Evolutionary conservation across 2,888 invertebrate genomes (phyloP).

Genomic region (Netelia melanura): DNA sequence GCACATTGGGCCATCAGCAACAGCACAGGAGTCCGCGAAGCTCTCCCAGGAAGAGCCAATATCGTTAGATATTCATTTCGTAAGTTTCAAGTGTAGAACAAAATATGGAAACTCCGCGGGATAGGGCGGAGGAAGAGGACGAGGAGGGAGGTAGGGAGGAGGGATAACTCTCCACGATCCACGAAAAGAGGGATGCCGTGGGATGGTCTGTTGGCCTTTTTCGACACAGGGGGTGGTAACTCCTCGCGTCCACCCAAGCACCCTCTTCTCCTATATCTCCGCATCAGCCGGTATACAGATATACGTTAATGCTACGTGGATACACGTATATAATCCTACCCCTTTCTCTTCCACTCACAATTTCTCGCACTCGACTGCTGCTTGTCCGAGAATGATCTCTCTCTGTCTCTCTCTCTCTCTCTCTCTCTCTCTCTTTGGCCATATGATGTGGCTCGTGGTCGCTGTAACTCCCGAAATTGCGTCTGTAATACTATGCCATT

Average conservation of each 20-base stretch:
- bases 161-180: conserved; percentile 68
- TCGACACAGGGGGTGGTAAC: conserved; percentile 54
- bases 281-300: conserved; percentile 23
- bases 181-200: conserved; percentile 38
- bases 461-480: conserved; percentile 79
- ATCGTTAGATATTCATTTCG: conserved; percentile 84
- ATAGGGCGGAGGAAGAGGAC: not conserved
- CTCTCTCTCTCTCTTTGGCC: conserved; percentile 32
- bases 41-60: conserved; percentile 77
- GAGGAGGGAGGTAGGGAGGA: not conserved
- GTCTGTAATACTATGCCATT: conserved; percentile 70
- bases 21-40: conserved; percentile 50
- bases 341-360: conserved; percentile 68
- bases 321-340: conserved; percentile 23
- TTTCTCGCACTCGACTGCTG: conserved; percentile 62
- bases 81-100: conserved; percentile 83
- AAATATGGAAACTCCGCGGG: conserved; percentile 80
- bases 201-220: conserved; percentile 42
- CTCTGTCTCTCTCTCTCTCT: conserved; percentile 21
- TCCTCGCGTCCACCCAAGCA: conserved; percentile 64
- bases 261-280: conserved; percentile 53
- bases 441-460: conserved; percentile 25
- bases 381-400: conserved; percentile 59
- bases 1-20: not conserved
- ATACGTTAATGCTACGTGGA: not conserved